phyloP scores from a whole-genome alignment of 2,797 vertebrate genomes.

The Threskiornis aethiopicus region DNA sequence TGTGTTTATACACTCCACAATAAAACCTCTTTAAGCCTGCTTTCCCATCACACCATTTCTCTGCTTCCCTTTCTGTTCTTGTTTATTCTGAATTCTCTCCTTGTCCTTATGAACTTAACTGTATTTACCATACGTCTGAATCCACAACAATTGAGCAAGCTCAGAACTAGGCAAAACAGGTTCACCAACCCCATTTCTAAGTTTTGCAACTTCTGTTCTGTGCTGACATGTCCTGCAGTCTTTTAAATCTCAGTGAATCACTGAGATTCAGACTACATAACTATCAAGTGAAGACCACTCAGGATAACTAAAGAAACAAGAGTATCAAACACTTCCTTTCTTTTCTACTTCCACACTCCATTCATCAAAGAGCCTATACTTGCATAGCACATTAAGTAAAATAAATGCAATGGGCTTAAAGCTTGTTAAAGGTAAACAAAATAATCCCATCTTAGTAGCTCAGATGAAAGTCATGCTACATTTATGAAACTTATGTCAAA shows the following conservation, averaged over 20 bases:
- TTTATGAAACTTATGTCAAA: not conserved
- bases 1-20: not conserved
- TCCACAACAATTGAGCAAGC: accelerated
- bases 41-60: not conserved
- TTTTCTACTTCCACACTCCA: not conserved
- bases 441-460: not conserved
- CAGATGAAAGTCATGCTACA: not conserved
- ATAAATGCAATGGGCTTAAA: not conserved
- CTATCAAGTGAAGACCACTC: not conserved
- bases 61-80: not conserved
- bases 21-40: not conserved
- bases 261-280: not conserved
- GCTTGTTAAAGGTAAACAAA: not conserved
- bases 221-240: not conserved
- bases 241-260: not conserved
- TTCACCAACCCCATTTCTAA: not conserved
- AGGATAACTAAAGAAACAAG: not conserved
- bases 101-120: not conserved
- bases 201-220: slow-evolving; percentile 13
- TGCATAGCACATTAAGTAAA: not conserved
- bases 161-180: slow-evolving; percentile 3
- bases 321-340: not conserved
- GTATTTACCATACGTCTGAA: not conserved
- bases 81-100: not conserved
- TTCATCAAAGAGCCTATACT: not conserved